Conservation (phyloP, 2,113 vertebrate genomes). For the Benitochromis conjunctus region DNA sequence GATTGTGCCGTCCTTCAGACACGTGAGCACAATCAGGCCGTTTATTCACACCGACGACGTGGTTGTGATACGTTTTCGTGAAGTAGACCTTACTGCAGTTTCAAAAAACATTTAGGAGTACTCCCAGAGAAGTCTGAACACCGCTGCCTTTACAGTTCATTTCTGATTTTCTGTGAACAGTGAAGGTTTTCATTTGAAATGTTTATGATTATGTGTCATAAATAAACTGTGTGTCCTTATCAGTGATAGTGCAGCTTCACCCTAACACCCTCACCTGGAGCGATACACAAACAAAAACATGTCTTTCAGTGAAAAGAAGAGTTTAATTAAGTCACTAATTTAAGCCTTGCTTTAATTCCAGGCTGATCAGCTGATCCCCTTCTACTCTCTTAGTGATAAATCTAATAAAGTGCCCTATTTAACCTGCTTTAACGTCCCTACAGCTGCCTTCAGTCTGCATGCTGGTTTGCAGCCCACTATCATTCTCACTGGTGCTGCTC, state of each 20-base stretch:
- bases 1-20: background rate
- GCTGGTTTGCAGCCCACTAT: background rate
- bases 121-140: background rate
- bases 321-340: background rate
- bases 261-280: background rate
- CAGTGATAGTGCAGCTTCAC: background rate
- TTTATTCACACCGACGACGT: background rate
- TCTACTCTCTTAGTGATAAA: accelerated
- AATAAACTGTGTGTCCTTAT: background rate
- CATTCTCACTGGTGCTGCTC: background rate
- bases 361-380: background rate
- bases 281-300: accelerated
- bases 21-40: background rate
- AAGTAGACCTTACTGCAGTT: background rate
- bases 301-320: background rate
- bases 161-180: background rate
- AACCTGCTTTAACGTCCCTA: accelerated
- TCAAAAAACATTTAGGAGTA: background rate
- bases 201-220: background rate
- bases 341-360: background rate
- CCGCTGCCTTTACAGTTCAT: accelerated
- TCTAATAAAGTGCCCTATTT: accelerated
- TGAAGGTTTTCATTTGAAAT: background rate
- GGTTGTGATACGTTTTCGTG: accelerated
- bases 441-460: background rate